Evolutionary conservation across 2,888 invertebrate species (phyloP), one percentile per base, ranked within the genome.

Genomic region (Drosophila maculinotata): DNA sequence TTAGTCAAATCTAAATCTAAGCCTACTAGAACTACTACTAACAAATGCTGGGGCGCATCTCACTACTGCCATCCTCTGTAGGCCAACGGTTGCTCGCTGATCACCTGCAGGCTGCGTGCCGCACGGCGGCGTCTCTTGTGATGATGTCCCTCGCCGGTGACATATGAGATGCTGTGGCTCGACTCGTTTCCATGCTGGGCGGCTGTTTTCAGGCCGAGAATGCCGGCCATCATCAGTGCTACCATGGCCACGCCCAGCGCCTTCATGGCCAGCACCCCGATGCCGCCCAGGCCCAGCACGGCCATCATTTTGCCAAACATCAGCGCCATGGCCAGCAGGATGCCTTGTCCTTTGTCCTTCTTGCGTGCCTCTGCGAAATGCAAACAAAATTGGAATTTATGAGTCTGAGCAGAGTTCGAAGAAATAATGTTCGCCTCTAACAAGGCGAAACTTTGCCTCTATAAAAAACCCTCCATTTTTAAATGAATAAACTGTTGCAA

Each of bases 241-340:
- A 96, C 89, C 0, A 95, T 94, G 41, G 96, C 95, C 4, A 94
- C 93, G 73, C 94, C 94, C 48, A 95, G 87, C 0, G 95, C 95
- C 92, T 96, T 96, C 95, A 96, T 95, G 17, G 96, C 95, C 0
- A 96, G 90, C 0, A 95, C 93, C 72, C 95, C 96, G 1, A 96
- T 92, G 10, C 95, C 95, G 28, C 95, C 96, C 8, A 96, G 93
- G 36, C 96, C 95, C 52, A 95, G 92, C 0, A 96, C 95, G 0
- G 95, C 95, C 86, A 96, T 91, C 88, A 95, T 94, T 90, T 96
- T 96, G 57, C 95, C 95, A 92, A 96, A 95, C 95, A 96, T 95
- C 69, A 95, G 80, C 0, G 95, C 95, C 79, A 95, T 90, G 52
- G 87, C 82, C 52, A 94, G 76, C 80, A 94, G 88, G 0, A 95